These are phyloP conservation scores for Pteropus rufus DNA, from an alignment of 2,797 vertebrate genomes.

Conservation along the genomic window DNA sequence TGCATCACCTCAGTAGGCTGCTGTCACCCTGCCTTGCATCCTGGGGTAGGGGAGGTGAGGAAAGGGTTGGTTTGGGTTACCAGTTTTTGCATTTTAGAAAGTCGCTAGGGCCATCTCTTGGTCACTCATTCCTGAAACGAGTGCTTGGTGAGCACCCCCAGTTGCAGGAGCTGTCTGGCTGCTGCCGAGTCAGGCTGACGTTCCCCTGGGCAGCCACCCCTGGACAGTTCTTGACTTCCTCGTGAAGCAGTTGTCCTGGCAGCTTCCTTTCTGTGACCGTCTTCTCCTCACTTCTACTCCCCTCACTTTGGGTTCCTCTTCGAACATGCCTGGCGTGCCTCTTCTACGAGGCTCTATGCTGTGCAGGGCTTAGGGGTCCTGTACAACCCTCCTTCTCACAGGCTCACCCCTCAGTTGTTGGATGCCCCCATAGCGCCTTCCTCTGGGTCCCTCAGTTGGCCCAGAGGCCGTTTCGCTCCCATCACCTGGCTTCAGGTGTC, in stretches of 20 bases:
- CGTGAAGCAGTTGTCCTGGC: neutral
- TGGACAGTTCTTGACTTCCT: neutral
- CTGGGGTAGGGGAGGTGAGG: neutral
- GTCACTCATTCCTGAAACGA: neutral
- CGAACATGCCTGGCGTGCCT: neutral
- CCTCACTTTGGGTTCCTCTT: neutral
- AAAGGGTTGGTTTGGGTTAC: neutral
- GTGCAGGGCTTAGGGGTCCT: neutral
- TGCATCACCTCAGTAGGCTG: neutral
- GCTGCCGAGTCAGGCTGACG: fast-evolving
- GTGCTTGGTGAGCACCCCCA: neutral
- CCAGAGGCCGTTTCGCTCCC: fast-evolving
- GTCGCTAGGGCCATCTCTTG: neutral
- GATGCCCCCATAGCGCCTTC: too few species aligned
- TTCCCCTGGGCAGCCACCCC: neutral
- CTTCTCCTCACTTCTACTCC: too few species aligned
- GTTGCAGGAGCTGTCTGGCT: neutral
- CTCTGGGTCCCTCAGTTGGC: neutral
- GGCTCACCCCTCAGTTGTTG: neutral
- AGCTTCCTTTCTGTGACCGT: neutral
- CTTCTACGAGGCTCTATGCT: neutral
- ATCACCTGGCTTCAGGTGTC: neutral
- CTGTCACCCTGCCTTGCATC: neutral
- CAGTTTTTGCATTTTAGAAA: neutral
- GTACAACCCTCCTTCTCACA: neutral